Base-by-base conservation (phyloP, 2,888 invertebrate species). In the Rambutsinella grinnellia region DNA sequence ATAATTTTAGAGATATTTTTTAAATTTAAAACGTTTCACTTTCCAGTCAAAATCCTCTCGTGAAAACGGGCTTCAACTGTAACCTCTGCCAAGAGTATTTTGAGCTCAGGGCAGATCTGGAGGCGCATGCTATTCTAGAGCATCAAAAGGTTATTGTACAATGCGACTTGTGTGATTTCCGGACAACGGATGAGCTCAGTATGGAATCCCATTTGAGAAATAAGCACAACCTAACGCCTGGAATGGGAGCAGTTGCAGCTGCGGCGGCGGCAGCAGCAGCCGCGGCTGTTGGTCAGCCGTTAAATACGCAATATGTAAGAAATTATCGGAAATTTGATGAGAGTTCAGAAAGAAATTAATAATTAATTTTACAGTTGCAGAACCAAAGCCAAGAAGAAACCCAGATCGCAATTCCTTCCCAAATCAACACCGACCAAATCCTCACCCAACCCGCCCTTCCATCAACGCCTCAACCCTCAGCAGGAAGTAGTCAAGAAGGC, bases 81-180 rank as follows among this genome's bases (percentile, higher is more conserved):
- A 85, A 84, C 75, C 81, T 84, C 36, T 84, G 85, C 71, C 83
- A 84, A 44, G 84, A 84, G 63, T 84, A 84, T 49, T 85, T 85
- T 79, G 84, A 84, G 58, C 76, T 83, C 28, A 82, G 84, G 19
- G 83, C 85, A 0, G 84, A 85, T 69, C 76, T 85, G 54, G 85
- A 85, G 76, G 84, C 85, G 26, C 85, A 85, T 77, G 83, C 83
- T 2, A 85, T 85, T 75, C 63, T 84, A 21, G 84, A 83, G 63
- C 85, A 85, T 76, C 84, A 85, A 66, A 84, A 84, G 69, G 84
- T 84, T 23, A 84, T 85, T 21, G 83, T 85, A 23, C 85, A 85
- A 78, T 85, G 85, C 72, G 85, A 85, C 69, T 71, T 84, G 21
- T 85, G 85, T 78, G 84, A 85, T 75, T 85, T 84, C 79, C 84